Evolutionary conservation across 2,113 vertebrate species (phyloP).

Genomic region (Eurystomus gularis): DNA sequence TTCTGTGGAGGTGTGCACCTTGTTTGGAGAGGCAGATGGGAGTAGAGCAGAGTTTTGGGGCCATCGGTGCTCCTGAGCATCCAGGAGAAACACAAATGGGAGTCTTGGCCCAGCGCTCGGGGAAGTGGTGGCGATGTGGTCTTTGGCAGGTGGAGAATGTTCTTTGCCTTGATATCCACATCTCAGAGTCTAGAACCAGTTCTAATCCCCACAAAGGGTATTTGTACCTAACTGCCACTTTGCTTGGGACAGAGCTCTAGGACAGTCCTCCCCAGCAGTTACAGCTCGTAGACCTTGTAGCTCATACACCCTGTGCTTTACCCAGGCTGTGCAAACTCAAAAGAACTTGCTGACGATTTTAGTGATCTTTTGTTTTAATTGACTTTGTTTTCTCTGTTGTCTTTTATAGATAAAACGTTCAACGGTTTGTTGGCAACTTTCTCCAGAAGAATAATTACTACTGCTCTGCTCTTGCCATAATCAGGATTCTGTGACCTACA

Average conservation of each 20-base stretch:
- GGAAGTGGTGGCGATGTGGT: background rate
- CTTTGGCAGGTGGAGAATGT: background rate
- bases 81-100: accelerated
- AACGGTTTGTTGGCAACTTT: constrained; percentile 22
- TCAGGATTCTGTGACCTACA: constrained; percentile 14
- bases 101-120: background rate
- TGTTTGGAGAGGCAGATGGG: accelerated
- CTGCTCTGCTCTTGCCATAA: constrained; percentile 53
- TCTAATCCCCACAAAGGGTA: too few species aligned
- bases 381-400: constrained; percentile 37
- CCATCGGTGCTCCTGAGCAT: accelerated
- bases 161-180: background rate
- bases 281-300: background rate
- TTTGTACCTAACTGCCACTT: background rate
- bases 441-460: constrained; percentile 57
- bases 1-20: background rate
- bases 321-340: background rate
- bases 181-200: too few species aligned
- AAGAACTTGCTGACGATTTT: background rate
- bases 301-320: background rate
- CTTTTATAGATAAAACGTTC: constrained; percentile 67
- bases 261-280: background rate
- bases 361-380: background rate
- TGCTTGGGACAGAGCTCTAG: background rate
- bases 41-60: background rate